Base-by-base conservation (phyloP, 2,888 invertebrate genomes). In the Metallyticus violacea region DNA sequence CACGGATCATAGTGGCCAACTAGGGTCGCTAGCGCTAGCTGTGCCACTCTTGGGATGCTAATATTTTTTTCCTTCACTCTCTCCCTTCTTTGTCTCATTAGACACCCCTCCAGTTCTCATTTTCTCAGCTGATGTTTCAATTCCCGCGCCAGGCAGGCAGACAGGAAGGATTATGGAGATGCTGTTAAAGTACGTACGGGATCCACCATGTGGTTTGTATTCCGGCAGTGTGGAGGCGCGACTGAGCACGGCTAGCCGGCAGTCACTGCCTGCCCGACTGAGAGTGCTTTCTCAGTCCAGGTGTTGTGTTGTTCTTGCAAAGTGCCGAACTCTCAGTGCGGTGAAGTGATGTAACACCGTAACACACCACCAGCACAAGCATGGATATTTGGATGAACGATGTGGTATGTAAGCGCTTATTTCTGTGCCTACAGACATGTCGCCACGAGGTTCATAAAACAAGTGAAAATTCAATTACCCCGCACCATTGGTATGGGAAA, bases 381-480 rank as follows among this genome's bases (percentile, higher is more conserved):
- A 92, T 92, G 92, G 92, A 92, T 89, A 91, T 90, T 87, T 92
- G 92, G 92, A 92, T 92, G 92, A 91, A 92, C 87, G 91, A 92
- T 89, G 90, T 92, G 91, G 92, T 92, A 91, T 86, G 91, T 85
- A 81, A 7, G 28, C 9, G n/a, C n/a, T n/a, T n/a, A n/a, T n/a
- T n/a, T n/a, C n/a, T n/a, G n/a, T n/a, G n/a, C n/a, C n/a, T n/a
- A n/a, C n/a, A n/a, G n/a, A n/a, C n/a, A n/a, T n/a, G n/a, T n/a
- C n/a, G n/a, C n/a, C n/a, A n/a, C n/a, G n/a, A n/a, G n/a, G n/a
- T n/a, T n/a, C n/a, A n/a, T n/a, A n/a, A 62, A 62, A 62, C 40
- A 62, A 62, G 15, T 62, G 40, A 62, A 62, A n/a, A n/a, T n/a
- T n/a, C n/a, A n/a, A n/a, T n/a, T n/a, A n/a, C n/a, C n/a, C n/a